These are phyloP conservation scores for Coccyzus lansbergi DNA, from an alignment of 2,797 vertebrate genomes.

Conservation along the genomic window DNA sequence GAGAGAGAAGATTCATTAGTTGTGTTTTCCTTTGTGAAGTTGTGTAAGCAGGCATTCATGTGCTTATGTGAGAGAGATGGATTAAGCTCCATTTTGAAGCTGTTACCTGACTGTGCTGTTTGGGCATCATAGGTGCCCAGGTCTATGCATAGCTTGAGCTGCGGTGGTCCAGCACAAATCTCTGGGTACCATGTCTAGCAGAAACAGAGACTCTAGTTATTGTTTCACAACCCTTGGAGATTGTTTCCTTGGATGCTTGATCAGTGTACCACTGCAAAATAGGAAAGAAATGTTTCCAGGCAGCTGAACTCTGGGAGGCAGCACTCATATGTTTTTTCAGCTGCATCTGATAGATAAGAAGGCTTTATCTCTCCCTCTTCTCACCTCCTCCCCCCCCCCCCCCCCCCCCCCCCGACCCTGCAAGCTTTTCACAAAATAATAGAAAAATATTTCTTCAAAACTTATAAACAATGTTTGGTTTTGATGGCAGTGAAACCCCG, in stretches of 20 bases:
- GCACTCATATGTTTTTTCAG: constrained; percentile 57
- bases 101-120: not conserved
- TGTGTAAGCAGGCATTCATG: accelerated
- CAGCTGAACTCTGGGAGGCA: constrained; percentile 65
- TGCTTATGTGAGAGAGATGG: not conserved
- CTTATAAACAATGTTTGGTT: not conserved
- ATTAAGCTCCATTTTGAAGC: not conserved
- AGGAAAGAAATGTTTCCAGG: not conserved
- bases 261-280: not conserved
- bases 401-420: no score
- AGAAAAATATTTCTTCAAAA: not conserved
- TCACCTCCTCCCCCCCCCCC: accelerated
- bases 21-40: not conserved
- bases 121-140: not conserved
- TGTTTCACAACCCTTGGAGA: not conserved
- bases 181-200: not conserved
- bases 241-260: not conserved
- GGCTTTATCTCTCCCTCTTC: accelerated
- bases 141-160: not conserved
- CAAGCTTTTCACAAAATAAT: not conserved
- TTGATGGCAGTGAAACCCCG: not conserved
- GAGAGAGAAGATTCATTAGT: not conserved
- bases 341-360: not conserved
- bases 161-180: not conserved
- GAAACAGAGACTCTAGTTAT: not conserved